Evolutionary conservation across 2,888 invertebrate species (phyloP).

Genomic region (Coelinius sp.): DNA sequence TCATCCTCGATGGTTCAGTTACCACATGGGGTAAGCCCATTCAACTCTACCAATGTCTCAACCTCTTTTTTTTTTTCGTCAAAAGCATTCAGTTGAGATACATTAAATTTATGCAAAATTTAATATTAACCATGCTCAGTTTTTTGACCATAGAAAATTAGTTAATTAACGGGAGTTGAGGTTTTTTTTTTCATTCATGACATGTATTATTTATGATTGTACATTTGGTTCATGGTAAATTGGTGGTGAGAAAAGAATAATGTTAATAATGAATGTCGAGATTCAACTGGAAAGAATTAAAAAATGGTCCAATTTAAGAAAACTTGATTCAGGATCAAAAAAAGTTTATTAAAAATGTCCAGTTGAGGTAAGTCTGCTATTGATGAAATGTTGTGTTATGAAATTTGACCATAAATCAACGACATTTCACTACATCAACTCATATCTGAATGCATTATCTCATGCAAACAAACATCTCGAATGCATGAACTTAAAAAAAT

Average conservation of each 20-base stretch:
- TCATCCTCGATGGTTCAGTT: not conserved
- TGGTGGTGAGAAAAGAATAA: not conserved
- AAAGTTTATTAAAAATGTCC: not conserved
- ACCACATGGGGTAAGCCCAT: not conserved
- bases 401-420: slow-evolving; percentile 16
- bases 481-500: not conserved
- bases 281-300: not conserved
- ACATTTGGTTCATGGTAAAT: not conserved
- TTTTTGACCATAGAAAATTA: not conserved
- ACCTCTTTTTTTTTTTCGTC: not conserved
- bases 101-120: not conserved
- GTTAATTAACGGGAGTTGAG: not conserved
- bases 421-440: slow-evolving; percentile 10
- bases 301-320: not conserved
- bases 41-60: not conserved
- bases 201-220: slow-evolving; percentile 9
- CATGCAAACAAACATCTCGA: slow-evolving; percentile 9
- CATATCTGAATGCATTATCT: slow-evolving; percentile 20
- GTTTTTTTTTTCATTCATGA: not conserved
- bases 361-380: not conserved
- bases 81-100: not conserved
- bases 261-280: not conserved
- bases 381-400: slow-evolving; percentile 11
- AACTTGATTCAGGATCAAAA: no score
- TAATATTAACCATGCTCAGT: not conserved